Conservation (phyloP, 1,140 invertebrate species). For the Zophobas morio region DNA sequence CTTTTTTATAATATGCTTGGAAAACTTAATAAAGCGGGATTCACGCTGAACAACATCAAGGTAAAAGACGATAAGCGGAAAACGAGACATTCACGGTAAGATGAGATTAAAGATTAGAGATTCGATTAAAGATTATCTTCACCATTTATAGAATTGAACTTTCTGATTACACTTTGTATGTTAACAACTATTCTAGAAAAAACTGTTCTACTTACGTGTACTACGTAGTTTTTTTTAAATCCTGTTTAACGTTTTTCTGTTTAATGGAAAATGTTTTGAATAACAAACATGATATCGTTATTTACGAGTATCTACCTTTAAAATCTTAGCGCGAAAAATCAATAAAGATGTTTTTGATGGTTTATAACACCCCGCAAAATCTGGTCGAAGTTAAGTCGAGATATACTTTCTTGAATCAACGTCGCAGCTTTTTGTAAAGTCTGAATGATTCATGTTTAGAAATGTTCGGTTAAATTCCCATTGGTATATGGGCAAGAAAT, state of each 20-base stretch:
- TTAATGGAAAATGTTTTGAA: too few species aligned
- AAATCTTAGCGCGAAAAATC: background rate
- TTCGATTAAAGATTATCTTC: background rate
- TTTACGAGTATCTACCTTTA: too few species aligned
- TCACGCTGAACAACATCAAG: background rate
- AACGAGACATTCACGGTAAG: background rate
- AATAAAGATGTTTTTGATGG: background rate
- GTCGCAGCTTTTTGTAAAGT: slow-evolving; percentile 10
- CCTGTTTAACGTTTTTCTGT: too few species aligned
- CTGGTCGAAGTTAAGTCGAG: background rate
- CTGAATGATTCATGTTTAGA: slow-evolving; percentile 32
- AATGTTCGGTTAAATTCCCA: slow-evolving; percentile 37
- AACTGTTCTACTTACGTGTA: background rate
- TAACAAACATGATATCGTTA: too few species aligned
- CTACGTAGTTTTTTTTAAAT: background rate
- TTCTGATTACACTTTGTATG: background rate
- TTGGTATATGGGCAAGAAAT: slow-evolving; percentile 39
- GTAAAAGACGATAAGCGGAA: background rate
- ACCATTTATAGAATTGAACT: background rate
- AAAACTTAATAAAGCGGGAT: background rate
- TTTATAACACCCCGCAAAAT: background rate
- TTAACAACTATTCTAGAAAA: background rate
- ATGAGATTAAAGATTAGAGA: slow-evolving; percentile 1
- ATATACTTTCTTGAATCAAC: background rate
- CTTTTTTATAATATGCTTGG: background rate